A percentile compares a stretch with the other conserved stretches of the same genome.
Evolutionary conservation across 2,888 invertebrate species (phyloP).

Genomic region (Dorcus hopei): DNA sequence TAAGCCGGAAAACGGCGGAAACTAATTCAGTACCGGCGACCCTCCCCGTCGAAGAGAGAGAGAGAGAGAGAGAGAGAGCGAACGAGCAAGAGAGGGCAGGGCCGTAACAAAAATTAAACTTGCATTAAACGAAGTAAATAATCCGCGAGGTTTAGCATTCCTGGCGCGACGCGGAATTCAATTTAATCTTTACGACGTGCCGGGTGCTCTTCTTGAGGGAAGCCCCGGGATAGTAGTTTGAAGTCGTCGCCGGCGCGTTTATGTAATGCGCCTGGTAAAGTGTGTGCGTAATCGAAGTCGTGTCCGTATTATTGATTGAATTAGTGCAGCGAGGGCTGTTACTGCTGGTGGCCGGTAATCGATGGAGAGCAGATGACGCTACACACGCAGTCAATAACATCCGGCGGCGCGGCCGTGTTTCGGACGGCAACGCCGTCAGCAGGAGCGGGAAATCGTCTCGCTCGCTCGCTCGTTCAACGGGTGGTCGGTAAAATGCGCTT

Average conservation of each 20-base stretch:
- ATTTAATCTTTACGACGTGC: slow-evolving; percentile 1
- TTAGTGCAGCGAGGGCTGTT: slow-evolving; percentile 21
- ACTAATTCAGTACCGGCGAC: no score
- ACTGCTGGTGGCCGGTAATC: slow-evolving; percentile 46
- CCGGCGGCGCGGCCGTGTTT: background rate
- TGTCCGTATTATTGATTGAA: slow-evolving; percentile 26
- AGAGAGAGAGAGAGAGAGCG: no score
- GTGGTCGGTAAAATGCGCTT: slow-evolving; percentile 42
- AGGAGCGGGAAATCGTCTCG: no score
- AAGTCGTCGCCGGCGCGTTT: background rate
- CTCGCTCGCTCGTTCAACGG: slow-evolving; percentile 33
- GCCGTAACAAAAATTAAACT: no score
- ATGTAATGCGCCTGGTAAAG: background rate
- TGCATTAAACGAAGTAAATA: no score
- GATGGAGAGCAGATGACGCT: slow-evolving; percentile 50
- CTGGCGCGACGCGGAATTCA: background rate
- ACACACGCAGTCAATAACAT: slow-evolving; percentile 12
- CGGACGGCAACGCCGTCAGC: no score
- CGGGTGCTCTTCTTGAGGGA: background rate
- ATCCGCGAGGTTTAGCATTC: no score
- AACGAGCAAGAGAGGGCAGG: no score
- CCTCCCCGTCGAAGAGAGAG: no score
- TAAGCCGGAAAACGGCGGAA: no score
- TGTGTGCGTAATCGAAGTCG: background rate
- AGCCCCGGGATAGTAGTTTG: background rate